Evolutionary conservation across 2,113 vertebrate genomes (phyloP).

Genomic region (Antennarius striatus): DNA sequence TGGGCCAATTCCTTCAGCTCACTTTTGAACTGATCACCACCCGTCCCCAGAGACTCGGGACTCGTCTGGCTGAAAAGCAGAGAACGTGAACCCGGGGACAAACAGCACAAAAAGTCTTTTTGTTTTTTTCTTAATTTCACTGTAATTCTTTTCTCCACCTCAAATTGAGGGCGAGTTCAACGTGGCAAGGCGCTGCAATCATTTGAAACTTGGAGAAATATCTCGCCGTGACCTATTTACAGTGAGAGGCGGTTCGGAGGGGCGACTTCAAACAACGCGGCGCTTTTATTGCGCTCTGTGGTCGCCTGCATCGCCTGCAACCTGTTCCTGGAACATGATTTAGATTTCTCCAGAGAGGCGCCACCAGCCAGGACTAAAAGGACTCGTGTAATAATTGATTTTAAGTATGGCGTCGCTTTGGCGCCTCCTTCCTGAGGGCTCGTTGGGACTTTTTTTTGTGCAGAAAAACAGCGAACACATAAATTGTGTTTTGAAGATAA

Average conservation of each 20-base stretch:
- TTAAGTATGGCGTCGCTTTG: background rate
- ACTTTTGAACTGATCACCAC: too few species aligned
- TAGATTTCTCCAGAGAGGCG: conserved; percentile 48
- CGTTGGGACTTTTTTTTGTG: too few species aligned
- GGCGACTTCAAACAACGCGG: conserved; percentile 60
- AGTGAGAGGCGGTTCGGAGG: conserved; percentile 37
- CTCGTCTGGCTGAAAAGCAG: background rate
- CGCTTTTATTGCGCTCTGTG: conserved; percentile 50
- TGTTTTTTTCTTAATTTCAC: conserved; percentile 5
- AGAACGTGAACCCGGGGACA: conserved; percentile 1
- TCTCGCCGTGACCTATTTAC: conserved; percentile 70
- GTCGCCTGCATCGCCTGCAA: conserved; percentile 44
- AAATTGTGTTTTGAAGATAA: too few species aligned
- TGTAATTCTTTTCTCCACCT: conserved; percentile 37
- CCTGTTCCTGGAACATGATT: conserved; percentile 59
- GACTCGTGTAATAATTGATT: conserved; percentile 45
- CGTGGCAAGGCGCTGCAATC: conserved; percentile 68
- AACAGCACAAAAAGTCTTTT: background rate
- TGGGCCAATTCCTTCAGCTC: too few species aligned
- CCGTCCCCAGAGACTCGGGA: background rate
- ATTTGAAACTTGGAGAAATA: conserved; percentile 72
- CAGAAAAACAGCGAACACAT: too few species aligned
- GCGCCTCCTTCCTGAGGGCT: too few species aligned
- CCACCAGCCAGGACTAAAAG: conserved; percentile 26
- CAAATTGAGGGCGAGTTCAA: conserved; percentile 58